A percentile compares a stretch with the other conserved stretches of the same genome.
Evolutionary conservation across 1,140 invertebrate species (phyloP).

Genomic region (Lethocerus indicus): DNA sequence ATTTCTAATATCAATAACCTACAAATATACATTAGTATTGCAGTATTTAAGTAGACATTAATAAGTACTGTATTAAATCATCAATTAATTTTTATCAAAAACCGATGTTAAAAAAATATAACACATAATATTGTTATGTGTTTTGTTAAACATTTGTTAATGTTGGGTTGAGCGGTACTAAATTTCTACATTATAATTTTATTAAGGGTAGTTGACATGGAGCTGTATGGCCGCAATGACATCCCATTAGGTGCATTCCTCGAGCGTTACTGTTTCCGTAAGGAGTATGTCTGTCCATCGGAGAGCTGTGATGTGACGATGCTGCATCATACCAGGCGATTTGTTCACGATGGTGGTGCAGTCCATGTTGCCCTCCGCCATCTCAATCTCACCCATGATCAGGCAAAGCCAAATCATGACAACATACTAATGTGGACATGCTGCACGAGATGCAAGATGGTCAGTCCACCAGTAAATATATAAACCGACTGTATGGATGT

Average conservation of each 20-base stretch:
- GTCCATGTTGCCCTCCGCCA: conserved; percentile 47
- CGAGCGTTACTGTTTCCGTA: conserved; percentile 78
- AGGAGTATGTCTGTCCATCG: conserved; percentile 69
- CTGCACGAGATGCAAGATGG: conserved; percentile 57
- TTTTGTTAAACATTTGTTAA: too few relatives aligned
- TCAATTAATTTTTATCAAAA: neutral
- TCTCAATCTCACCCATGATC: conserved; percentile 24
- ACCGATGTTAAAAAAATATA: neutral
- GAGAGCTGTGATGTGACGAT: conserved; percentile 65
- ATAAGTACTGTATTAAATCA: neutral
- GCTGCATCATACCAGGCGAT: conserved; percentile 70
- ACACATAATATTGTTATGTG: neutral
- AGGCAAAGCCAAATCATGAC: conserved; percentile 25
- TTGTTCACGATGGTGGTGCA: conserved; percentile 57
- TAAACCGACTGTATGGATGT: too few relatives aligned
- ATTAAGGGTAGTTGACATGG: conserved; percentile 73
- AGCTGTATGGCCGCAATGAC: conserved; percentile 87
- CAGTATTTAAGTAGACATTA: neutral
- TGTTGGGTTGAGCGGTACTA: too few relatives aligned
- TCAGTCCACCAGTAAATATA: too few relatives aligned
- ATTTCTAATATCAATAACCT: too few relatives aligned
- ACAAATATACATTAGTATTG: too few relatives aligned
- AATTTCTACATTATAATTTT: conserved; percentile 13
- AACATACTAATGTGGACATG: conserved; percentile 80
- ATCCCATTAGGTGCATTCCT: conserved; percentile 89